These are phyloP conservation scores for Druon quercuslanigerum DNA, from an alignment of 1,140 invertebrate genomes.

Conservation along the genomic window DNA sequence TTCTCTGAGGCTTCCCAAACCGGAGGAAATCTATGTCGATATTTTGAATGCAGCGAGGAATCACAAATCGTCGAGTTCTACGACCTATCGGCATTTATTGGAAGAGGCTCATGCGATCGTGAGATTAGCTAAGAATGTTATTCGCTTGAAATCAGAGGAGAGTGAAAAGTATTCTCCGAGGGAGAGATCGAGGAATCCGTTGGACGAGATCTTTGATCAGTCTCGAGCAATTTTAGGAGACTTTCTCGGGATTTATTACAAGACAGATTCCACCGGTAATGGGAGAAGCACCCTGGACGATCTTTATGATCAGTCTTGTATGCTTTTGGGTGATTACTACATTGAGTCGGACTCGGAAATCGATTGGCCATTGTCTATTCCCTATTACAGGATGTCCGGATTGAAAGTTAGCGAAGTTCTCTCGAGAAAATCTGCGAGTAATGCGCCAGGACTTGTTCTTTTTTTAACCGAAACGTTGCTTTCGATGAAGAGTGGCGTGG, in stretches of 20 bases:
- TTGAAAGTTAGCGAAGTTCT: slow-evolving; percentile 75
- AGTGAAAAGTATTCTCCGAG: slow-evolving; percentile 24
- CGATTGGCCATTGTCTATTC: slow-evolving; percentile 78
- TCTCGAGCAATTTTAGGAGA: not conserved
- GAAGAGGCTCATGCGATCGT: slow-evolving; percentile 82
- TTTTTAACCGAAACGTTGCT: slow-evolving; percentile 75
- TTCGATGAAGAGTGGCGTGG: slow-evolving; percentile 68
- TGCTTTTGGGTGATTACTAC: slow-evolving; percentile 80
- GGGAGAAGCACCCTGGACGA: slow-evolving; percentile 69
- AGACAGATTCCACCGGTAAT: not conserved
- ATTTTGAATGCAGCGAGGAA: slow-evolving; percentile 80
- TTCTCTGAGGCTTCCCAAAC: slow-evolving; percentile 78
- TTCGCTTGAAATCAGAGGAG: slow-evolving; percentile 31
- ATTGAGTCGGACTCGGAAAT: slow-evolving; percentile 76
- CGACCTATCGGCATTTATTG: slow-evolving; percentile 81
- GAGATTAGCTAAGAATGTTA: slow-evolving; percentile 71
- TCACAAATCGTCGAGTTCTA: slow-evolving; percentile 78
- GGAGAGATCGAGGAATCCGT: not conserved
- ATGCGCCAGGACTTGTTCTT: slow-evolving; percentile 74
- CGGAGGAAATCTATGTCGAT: slow-evolving; percentile 80
- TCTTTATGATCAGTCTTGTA: slow-evolving; percentile 79
- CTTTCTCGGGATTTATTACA: not conserved
- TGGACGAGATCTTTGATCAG: slow-evolving; percentile 29
- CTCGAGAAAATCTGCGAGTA: slow-evolving; percentile 60
- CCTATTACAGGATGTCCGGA: slow-evolving; percentile 79